Evolutionary conservation across 1,140 invertebrate genomes (phyloP), one percentile per base, ranked within the genome.

Genomic region (Macrosteles quadrilineatus): DNA sequence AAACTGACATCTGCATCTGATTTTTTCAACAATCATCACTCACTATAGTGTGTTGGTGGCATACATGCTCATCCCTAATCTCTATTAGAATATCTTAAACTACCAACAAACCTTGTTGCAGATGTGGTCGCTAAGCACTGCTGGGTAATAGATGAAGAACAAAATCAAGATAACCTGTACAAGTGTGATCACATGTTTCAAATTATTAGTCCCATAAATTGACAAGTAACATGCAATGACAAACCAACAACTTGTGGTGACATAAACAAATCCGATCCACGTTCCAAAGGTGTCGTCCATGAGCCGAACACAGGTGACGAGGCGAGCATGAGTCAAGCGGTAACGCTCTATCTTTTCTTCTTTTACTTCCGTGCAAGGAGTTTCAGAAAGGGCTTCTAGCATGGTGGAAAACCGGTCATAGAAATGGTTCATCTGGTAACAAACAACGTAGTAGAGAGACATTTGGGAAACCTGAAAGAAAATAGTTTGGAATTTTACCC

Each of bases 381-480:
- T 27, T 21, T 12, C 23, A 14, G 55, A 14, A 23, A 59, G 21
- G 3, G 6, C 27, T 59, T 59, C 25, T 14, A 59, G n/a, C 1
- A 9, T 2, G 27, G 55, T 14, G 25, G 12, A 23, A 25, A 4
- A 59, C 9, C 55, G 55, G n/a, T 59, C 55, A 30, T 14, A 59
- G 55, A 59, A 59, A n/a, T 29, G 27, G n/a, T 11, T 30, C 55
- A 59, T 59, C 23, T 59, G 55, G 25, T 59, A 59, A n/a, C 55
- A 59, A 25, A 59, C 9, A 11, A 29, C 25, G 25, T 59, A 59
- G 23, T 11, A 59, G 21, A 59, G 2, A 14, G 23, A 27, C 25
- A 29, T 27, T 59, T 59, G 55, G 23, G 55, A 36, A 36, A 36
- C 14, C 14, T 36, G 4, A 4, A 27, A 2, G 2, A 29, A 59